Evolutionary conservation across 2,113 vertebrate species (phyloP).

Genomic region (Eurypyga helias): DNA sequence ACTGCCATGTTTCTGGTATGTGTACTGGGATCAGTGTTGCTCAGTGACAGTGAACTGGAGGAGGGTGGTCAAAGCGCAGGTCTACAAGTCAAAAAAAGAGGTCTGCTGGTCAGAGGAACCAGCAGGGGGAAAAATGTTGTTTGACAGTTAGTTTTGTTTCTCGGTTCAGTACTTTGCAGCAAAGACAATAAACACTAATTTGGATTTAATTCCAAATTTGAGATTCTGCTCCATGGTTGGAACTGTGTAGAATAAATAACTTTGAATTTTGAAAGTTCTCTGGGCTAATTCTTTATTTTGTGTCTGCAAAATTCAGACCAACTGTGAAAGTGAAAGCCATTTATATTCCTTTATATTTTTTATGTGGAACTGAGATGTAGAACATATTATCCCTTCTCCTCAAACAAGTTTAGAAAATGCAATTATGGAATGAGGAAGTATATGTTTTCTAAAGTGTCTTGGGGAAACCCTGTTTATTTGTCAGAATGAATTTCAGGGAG

Average conservation of each 20-base stretch:
- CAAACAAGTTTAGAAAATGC: neutral
- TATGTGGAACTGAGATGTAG: neutral
- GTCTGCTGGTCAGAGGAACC: neutral
- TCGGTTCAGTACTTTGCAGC: neutral
- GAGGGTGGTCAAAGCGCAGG: neutral
- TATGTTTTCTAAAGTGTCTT: neutral
- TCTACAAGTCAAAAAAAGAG: neutral
- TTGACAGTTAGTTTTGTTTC: neutral
- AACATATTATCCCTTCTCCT: neutral
- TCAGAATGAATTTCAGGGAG: neutral
- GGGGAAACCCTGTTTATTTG: neutral
- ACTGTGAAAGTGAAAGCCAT: neutral
- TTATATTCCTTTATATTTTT: neutral
- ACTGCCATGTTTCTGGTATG: neutral
- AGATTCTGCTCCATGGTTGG: neutral
- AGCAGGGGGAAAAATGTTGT: accelerated
- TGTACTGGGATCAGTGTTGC: neutral
- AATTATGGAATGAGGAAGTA: neutral
- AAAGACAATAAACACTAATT: neutral
- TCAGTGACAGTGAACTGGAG: neutral
- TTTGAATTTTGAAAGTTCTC: neutral
- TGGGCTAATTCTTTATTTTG: neutral
- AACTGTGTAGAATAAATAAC: neutral
- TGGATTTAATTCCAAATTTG: neutral
- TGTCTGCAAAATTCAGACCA: neutral